Base-by-base conservation (phyloP, 1,140 invertebrate species). In the Diachasmimorpha longicaudata region DNA sequence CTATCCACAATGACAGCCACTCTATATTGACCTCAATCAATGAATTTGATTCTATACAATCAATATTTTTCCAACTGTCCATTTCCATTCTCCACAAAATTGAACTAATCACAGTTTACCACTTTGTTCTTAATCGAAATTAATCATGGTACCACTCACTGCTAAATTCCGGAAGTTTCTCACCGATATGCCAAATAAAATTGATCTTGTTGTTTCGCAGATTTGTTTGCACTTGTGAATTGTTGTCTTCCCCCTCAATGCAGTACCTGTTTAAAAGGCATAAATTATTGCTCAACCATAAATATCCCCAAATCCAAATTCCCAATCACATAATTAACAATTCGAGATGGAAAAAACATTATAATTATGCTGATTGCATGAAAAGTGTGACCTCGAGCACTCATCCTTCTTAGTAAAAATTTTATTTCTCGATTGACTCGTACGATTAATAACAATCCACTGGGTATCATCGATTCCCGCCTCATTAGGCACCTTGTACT, bases 371-470 rank as follows among this genome's bases (percentile, higher is more conserved):
- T 42, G 4, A 42, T 31, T 42, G 39, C 13, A 10, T 13, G 11
- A 42, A 42, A 42, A 42, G 11, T 42, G 13, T 13, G 39, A 76
- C 75, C 75, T 76, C 23, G 44, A 68, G n/a, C 75, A 76, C 36
- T 68, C 36, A n/a, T 68, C 67, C 14, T 72, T 68, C 14, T 39
- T 44, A 9, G 71, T 13, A 19, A 69, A 72, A 39, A 76, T 72
- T 39, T 63, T 66, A 31, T 63, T 70, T 13, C 23, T 72, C 16
- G 46, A 36, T 19, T 44, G 71, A 19, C 52, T 42, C 55, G 52
- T 21, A 0, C 52, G 37, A 73, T 73, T 73, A 42, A 63, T 66
- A 16, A 68, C 25, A 39, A 68, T 68, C 66, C 66, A 68, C 36
- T 68, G 23, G n/a, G 66, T 14, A n/a, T 68, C 31, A 68, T 68